These are phyloP conservation scores for Bombyx mandarina DNA, from an alignment of 1,140 invertebrate genomes.

Conservation along the genomic window DNA sequence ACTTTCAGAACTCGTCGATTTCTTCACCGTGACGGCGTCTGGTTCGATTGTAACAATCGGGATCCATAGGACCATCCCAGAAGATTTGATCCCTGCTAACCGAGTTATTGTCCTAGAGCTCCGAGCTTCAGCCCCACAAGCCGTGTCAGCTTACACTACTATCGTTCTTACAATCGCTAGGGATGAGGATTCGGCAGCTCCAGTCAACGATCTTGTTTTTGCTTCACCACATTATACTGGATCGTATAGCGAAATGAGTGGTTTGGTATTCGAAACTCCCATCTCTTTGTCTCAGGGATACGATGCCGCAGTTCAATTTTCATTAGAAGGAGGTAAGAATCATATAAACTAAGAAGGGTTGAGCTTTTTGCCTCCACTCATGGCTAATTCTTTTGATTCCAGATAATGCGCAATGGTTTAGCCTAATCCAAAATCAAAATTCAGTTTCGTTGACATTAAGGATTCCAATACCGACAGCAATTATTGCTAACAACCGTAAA, in stretches of 20 bases:
- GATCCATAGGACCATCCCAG: constrained; percentile 12
- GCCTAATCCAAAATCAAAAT: constrained; percentile 3
- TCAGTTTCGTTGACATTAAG: constrained; percentile 9
- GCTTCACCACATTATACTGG: constrained; percentile 22
- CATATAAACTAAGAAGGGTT: no score
- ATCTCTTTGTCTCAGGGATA: constrained; percentile 12
- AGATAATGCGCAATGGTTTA: constrained; percentile 18
- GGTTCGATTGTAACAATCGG: constrained; percentile 12
- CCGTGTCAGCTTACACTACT: constrained; percentile 17
- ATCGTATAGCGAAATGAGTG: constrained; percentile 10
- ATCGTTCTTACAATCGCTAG: constrained; percentile 18
- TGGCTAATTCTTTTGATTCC: not conserved
- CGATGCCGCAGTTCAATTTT: constrained; percentile 11
- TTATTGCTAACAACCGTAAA: constrained; percentile 14
- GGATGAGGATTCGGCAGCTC: not conserved
- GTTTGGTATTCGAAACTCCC: constrained; percentile 5
- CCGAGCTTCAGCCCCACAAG: constrained; percentile 17
- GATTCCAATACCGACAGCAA: constrained; percentile 11
- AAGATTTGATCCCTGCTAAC: constrained; percentile 18
- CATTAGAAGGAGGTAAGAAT: constrained; percentile 3
- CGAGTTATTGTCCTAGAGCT: constrained; percentile 24
- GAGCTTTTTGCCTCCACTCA: no score
- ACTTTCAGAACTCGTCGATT: constrained; percentile 16
- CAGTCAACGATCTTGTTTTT: constrained; percentile 11
- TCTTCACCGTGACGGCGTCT: constrained; percentile 7